phyloP scores from a whole-genome alignment of 2,797 vertebrate species.

The Nyctalus aviator region DNA sequence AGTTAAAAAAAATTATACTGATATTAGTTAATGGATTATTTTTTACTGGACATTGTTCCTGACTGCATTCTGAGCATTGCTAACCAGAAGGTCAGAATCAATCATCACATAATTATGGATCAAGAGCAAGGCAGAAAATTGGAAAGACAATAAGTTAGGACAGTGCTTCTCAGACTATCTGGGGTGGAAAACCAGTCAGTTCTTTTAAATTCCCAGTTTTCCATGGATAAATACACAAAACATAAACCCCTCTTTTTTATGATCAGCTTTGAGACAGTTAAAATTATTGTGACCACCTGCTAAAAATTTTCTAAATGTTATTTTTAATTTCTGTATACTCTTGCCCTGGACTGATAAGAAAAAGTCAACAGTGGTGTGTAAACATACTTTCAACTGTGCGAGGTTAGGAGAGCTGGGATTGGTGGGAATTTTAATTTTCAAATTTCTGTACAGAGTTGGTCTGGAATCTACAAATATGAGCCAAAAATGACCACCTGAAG shows the following conservation, averaged over 20 bases:
- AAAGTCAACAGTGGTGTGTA: neutral
- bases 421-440: neutral
- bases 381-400: neutral
- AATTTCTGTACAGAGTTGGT: neutral
- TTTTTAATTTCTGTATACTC: neutral
- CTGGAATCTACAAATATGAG: neutral
- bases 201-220: constrained; percentile 17
- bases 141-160: neutral
- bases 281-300: constrained; percentile 31
- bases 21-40: neutral
- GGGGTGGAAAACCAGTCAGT: neutral
- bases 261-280: neutral
- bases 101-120: neutral
- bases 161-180: neutral
- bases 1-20: neutral
- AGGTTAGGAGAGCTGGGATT: neutral
- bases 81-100: neutral
- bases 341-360: neutral
- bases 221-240: neutral
- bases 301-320: neutral
- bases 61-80: neutral
- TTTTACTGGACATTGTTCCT: neutral
- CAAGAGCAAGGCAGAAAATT: neutral
- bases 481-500: neutral
- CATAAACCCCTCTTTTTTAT: neutral